These are phyloP conservation scores for Etheostoma spectabile DNA, from an alignment of 2,113 vertebrate species.

Conservation along the genomic window DNA sequence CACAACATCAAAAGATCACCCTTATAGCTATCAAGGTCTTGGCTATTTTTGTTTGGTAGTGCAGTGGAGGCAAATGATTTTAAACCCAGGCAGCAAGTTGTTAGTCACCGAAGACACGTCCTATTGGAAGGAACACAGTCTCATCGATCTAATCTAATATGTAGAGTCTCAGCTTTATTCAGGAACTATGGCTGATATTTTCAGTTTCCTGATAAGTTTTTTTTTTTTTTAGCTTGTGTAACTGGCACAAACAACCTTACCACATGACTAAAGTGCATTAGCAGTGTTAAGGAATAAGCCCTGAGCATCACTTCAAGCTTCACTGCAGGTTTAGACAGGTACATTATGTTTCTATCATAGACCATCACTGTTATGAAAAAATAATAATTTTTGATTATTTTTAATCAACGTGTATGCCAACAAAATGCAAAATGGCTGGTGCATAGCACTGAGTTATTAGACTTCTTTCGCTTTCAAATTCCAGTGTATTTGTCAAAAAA, in stretches of 20 bases:
- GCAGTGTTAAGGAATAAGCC: slow-evolving; percentile 2
- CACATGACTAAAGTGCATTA: slow-evolving; percentile 25
- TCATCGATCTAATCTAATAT: neutral
- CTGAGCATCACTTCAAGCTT: neutral
- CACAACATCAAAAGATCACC: neutral
- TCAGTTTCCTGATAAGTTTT: slow-evolving; percentile 17
- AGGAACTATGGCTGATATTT: slow-evolving; percentile 2
- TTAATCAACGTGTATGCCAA: neutral
- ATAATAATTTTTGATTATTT: neutral
- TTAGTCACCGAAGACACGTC: neutral
- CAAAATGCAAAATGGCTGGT: neutral
- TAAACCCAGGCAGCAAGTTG: neutral
- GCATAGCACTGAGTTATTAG: neutral
- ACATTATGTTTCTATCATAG: slow-evolving; percentile 10
- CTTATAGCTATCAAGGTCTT: too few relatives aligned
- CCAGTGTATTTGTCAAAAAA: neutral
- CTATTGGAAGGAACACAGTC: neutral
- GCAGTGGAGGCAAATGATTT: neutral
- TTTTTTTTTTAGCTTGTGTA: slow-evolving; percentile 1
- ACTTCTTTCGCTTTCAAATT: neutral
- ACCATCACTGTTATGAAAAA: neutral
- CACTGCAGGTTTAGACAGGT: neutral
- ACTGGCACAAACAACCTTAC: neutral
- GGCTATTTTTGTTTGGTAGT: neutral
- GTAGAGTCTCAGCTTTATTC: neutral